Percentiles rank a stretch among this genome's conserved stretches.
Evolutionary conservation across 2,797 vertebrate genomes (phyloP).

Genomic region (Danio aesculapii): DNA sequence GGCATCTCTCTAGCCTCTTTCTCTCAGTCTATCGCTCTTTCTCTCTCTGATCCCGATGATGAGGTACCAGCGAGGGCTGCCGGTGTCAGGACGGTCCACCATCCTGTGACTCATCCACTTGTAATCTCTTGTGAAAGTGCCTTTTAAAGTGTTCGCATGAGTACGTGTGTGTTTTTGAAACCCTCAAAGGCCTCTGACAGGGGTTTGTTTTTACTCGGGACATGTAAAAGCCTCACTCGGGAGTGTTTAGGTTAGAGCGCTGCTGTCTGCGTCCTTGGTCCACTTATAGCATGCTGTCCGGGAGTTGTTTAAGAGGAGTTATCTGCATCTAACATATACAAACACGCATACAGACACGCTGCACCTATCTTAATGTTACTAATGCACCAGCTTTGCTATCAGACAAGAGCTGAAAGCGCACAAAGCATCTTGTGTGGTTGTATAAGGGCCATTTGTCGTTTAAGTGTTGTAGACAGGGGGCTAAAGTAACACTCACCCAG

Average conservation of each 20-base stretch:
- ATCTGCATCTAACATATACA: conserved; percentile 42
- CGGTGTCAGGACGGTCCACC: conserved; percentile 56
- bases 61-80: conserved; percentile 64
- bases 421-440: conserved; percentile 28
- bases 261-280: conserved; percentile 42
- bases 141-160: conserved; percentile 68
- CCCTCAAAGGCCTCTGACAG: conserved; percentile 65
- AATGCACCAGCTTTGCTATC: conserved; percentile 21
- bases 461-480: neutral
- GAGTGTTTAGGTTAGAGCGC: conserved; percentile 72
- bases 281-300: conserved; percentile 48
- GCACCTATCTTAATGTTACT: conserved; percentile 23
- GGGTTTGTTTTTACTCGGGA: conserved; percentile 72
- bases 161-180: conserved; percentile 58
- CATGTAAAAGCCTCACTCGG: conserved; percentile 71
- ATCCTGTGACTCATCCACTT: conserved; percentile 63
- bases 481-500: no score
- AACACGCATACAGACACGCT: conserved; percentile 35
- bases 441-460: conserved; percentile 4
- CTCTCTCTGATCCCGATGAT: conserved; percentile 68
- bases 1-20: conserved; percentile 55
- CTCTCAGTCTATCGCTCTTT: conserved; percentile 50
- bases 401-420: conserved; percentile 11
- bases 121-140: conserved; percentile 67
- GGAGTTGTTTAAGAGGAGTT: conserved; percentile 41